Percentiles rank a stretch among this genome's conserved stretches.
Conservation (phyloP, 2,797 vertebrate genomes). For the Squalus acanthias region DNA sequence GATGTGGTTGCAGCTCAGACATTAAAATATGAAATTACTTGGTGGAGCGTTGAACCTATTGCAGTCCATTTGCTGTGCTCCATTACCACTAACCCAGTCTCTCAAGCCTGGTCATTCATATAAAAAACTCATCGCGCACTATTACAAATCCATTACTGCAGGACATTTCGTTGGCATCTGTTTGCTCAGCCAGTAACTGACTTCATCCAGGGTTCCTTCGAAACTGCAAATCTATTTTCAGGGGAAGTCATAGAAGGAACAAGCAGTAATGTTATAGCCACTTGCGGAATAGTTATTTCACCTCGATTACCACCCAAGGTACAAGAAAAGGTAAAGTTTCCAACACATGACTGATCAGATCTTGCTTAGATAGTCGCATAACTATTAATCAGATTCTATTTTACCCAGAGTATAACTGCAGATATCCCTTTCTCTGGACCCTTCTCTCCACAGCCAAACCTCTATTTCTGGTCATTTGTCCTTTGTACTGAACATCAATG, state of each 20-base stretch:
- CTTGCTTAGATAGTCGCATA: background rate
- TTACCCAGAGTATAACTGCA: background rate
- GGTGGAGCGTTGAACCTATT: background rate
- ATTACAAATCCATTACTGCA: background rate
- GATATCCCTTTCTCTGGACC: background rate
- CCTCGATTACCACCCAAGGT: background rate
- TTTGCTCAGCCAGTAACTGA: background rate
- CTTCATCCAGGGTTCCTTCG: background rate
- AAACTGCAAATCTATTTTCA: background rate
- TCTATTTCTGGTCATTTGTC: background rate
- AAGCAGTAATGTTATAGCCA: background rate
- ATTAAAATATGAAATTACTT: constrained; percentile 32
- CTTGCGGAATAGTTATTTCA: background rate
- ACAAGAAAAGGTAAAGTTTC: background rate
- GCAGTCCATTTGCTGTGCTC: constrained; percentile 10
- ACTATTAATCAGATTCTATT: background rate
- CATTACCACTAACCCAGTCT: constrained; percentile 22
- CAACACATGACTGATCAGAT: background rate
- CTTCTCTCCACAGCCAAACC: background rate
- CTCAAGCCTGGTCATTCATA: constrained; percentile 15
- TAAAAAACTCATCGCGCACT: constrained; percentile 4
- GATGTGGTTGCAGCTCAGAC: background rate
- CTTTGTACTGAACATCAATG: background rate
- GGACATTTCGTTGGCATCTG: constrained; percentile 15
- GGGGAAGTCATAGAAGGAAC: background rate